A percentile compares a stretch with the other conserved stretches of the same genome.
These are phyloP conservation scores for Tachina grossa DNA, from an alignment of 2,888 invertebrate species.

Conservation along the genomic window DNA sequence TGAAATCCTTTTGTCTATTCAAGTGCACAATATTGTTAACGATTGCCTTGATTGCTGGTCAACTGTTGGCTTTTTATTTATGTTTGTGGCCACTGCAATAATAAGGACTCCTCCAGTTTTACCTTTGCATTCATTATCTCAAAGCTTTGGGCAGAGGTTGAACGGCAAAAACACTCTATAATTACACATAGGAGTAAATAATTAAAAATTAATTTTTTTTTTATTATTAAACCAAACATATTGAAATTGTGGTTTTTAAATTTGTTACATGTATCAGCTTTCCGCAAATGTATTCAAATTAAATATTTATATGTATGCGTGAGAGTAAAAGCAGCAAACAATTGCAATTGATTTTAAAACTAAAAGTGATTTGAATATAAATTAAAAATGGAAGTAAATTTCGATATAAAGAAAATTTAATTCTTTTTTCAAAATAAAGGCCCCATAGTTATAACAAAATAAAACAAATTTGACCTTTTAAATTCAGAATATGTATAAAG, in stretches of 20 bases:
- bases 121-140: neutral
- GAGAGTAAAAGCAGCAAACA: neutral
- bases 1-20: neutral
- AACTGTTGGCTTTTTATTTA: no score
- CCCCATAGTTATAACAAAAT: no score
- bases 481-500: no score
- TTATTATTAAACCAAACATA: slow-evolving; percentile 43
- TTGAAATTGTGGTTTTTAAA: slow-evolving; percentile 59
- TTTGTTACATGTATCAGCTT: slow-evolving; percentile 1
- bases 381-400: no score
- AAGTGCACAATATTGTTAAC: neutral
- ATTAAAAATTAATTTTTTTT: neutral
- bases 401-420: no score
- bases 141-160: neutral
- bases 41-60: neutral
- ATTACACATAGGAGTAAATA: neutral
- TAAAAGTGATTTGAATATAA: no score
- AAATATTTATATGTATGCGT: neutral
- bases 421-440: no score
- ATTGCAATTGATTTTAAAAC: no score
- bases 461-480: no score
- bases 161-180: neutral
- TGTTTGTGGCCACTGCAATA: no score
- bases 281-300: slow-evolving; percentile 1
- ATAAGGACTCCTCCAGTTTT: neutral